phyloP scores from a whole-genome alignment of 2,113 vertebrate genomes.

The Microcebus lehilahytsara region DNA sequence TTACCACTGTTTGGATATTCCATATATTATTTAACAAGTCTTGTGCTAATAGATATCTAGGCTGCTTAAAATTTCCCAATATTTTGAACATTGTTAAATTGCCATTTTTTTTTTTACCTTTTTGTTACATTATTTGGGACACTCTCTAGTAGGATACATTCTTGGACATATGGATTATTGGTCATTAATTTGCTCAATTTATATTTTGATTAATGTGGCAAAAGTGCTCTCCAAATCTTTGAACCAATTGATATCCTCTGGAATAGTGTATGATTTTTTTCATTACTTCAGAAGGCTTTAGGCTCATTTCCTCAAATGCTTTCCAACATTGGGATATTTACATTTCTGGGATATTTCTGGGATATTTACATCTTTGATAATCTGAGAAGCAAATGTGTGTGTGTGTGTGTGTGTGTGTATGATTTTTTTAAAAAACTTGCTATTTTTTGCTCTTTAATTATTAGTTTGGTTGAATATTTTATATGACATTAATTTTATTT shows the following conservation, averaged over 20 bases:
- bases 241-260: neutral
- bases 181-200: neutral
- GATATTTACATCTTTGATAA: neutral
- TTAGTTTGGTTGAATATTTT: neutral
- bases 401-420: neutral
- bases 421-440: neutral
- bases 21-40: neutral
- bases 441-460: neutral
- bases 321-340: neutral
- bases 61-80: neutral
- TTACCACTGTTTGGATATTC: neutral
- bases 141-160: neutral
- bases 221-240: neutral
- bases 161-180: neutral
- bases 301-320: neutral
- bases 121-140: neutral
- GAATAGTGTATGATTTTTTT: neutral
- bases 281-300: neutral
- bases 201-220: neutral
- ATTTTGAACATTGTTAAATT: neutral
- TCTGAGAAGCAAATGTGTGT: neutral
- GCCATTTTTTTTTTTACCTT: neutral
- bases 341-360: neutral
- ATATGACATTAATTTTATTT: neutral
- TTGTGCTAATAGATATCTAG: neutral